A percentile compares a stretch with the other conserved stretches of the same genome.
phyloP scores from a whole-genome alignment of 2,797 vertebrate species.

The Leptoclinus maculatus region DNA sequence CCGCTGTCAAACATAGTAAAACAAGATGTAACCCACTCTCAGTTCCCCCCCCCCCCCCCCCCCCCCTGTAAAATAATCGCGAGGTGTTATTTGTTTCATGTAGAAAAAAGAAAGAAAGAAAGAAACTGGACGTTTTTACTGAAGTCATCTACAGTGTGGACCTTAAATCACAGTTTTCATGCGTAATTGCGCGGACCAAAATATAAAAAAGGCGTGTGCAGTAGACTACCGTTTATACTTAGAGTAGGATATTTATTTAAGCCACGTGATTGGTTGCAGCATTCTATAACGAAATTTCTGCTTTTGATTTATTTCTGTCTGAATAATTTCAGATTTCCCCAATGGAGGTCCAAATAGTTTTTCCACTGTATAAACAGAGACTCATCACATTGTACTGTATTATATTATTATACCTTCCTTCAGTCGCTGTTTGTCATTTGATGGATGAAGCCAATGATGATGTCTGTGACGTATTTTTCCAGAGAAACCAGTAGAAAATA shows the following conservation, averaged over 20 bases:
- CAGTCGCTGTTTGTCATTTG: neutral
- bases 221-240: neutral
- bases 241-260: slow-evolving; percentile 3
- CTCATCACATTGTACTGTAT: neutral
- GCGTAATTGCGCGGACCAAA: slow-evolving; percentile 15
- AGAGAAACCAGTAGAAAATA: neutral
- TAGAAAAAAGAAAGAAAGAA: neutral
- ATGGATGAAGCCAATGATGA: neutral
- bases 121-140: neutral
- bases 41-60: neutral
- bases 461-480: slow-evolving; percentile 1
- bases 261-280: slow-evolving; percentile 28
- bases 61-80: neutral
- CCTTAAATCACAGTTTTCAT: slow-evolving; percentile 13
- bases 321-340: neutral
- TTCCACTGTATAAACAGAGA: neutral
- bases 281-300: neutral
- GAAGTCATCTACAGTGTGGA: neutral
- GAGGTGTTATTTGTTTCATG: neutral
- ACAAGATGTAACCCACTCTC: slow-evolving; percentile 48
- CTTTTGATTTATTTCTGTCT: neutral
- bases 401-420: neutral
- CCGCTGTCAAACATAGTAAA: slow-evolving; percentile 61
- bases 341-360: neutral
- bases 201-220: slow-evolving; percentile 23